Evolutionary conservation across 2,113 vertebrate genomes (phyloP).

Genomic region (Naja naja): DNA sequence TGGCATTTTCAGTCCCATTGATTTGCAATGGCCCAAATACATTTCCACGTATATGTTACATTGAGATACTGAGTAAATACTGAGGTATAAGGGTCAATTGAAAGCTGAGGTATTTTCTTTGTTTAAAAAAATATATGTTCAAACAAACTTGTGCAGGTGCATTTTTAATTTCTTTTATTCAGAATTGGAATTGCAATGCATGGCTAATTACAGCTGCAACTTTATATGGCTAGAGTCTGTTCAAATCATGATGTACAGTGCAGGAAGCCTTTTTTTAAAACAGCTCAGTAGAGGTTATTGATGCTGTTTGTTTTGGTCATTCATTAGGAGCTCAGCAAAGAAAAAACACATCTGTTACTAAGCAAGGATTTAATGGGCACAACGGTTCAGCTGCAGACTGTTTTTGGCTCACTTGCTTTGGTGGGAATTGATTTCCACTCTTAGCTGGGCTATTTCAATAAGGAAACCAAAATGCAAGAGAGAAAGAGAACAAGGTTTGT

Average conservation of each 20-base stretch:
- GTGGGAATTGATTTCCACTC: slow-evolving; percentile 63
- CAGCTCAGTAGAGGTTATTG: slow-evolving; percentile 36
- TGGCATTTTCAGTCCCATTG: too few species aligned
- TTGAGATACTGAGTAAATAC: background rate
- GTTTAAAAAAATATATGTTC: slow-evolving; percentile 71
- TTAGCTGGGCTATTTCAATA: slow-evolving; percentile 66
- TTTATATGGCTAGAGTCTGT: slow-evolving; percentile 66
- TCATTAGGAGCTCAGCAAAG: slow-evolving; percentile 40
- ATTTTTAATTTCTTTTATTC: slow-evolving; percentile 54
- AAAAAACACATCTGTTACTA: background rate
- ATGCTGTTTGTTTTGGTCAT: slow-evolving; percentile 54
- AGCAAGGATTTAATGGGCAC: slow-evolving; percentile 20
- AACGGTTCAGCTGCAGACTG: slow-evolving; percentile 46
- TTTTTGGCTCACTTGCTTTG: slow-evolving; percentile 67
- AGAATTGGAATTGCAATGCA: slow-evolving; percentile 63
- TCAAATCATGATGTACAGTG: slow-evolving; percentile 64
- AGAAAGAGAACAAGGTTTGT: background rate
- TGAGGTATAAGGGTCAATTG: background rate
- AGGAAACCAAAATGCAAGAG: slow-evolving; percentile 61
- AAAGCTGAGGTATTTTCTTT: slow-evolving; percentile 41
- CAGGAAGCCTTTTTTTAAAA: slow-evolving; percentile 40
- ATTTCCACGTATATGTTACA: background rate
- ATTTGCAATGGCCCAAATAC: too few species aligned
- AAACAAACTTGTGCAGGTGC: slow-evolving; percentile 67
- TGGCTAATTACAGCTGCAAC: slow-evolving; percentile 62